Base-by-base conservation (phyloP, 37 sponge, comb jelly and placozoan species). In the Amphimedon queenslandica region DNA sequence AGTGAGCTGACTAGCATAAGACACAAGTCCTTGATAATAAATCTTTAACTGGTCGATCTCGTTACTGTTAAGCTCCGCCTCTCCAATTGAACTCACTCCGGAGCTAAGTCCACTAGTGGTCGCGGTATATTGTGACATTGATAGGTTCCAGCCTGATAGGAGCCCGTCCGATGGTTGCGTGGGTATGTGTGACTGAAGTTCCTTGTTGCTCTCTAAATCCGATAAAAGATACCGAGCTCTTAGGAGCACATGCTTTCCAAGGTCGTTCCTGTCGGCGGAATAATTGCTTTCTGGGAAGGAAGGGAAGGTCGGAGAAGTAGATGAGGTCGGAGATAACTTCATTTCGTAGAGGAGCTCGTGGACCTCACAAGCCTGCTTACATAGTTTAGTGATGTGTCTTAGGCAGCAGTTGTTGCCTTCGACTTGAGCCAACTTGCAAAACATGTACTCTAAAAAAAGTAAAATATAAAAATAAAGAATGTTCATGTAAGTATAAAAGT, bases 21-120 rank as follows among this genome's bases (percentile, higher is more conserved):
- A 58, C 2, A 61, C 32, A 28, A 85, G 64, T 1, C 69, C 78
- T 38, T 74, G 86, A 0, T 53, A 30, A 74, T 85, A 85, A 39
- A 47, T 51, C n/a, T 43, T 71, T 28, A 90, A 56, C 55, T 77
- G 74, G 30, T 90, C 86, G 0, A 85, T 47, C 16, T 90, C 86
- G 27, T 40, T 72, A 0, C 71, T 41, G 3, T 77, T 70, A 21
- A 85, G 69, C 32, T 90, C 91, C 10, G 69, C 67, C 13, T 90
- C 91, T 0, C 72, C 39, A 0, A 77, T 72, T 3, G 79, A 77
- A 36, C 74, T 69, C 42, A 73, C 69, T 0, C 33, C 40, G 11
- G 86, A 90, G 47, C 86, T 90, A 23, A 90, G 37, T 0, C 91
- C 91, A 53, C 91, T 90, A 2, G 84, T 83, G 0, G 80, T 85